A percentile compares a stretch with the other conserved stretches of the same genome.
These are phyloP conservation scores for Galemys pyrenaicus DNA, from an alignment of 2,113 vertebrate genomes.

Conservation along the genomic window DNA sequence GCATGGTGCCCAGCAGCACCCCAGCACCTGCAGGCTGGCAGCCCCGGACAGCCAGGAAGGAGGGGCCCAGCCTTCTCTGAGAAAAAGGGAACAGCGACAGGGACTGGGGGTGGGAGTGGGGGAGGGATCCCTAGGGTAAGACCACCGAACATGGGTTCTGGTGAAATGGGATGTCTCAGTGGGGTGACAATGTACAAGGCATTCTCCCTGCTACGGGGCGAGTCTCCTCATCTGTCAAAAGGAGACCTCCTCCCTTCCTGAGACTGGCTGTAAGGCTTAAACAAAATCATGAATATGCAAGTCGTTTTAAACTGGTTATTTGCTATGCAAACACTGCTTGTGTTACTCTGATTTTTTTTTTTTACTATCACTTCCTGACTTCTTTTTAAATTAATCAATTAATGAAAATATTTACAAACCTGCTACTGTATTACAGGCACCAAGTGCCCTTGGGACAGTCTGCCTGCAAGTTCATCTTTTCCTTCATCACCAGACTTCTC, in stretches of 20 bases:
- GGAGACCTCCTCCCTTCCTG: background rate
- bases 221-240: background rate
- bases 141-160: background rate
- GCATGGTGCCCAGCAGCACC: background rate
- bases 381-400: constrained; percentile 58
- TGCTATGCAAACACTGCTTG: constrained; percentile 24
- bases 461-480: background rate
- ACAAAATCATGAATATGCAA: background rate
- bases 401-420: constrained; percentile 52
- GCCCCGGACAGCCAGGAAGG: background rate
- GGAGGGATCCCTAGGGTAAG: background rate
- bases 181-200: background rate
- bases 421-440: background rate
- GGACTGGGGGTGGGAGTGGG: background rate
- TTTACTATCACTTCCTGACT: constrained; percentile 52
- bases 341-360: constrained; percentile 53
- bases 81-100: background rate
- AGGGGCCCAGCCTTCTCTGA: background rate
- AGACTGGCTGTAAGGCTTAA: background rate
- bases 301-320: background rate
- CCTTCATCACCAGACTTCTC: background rate
- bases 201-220: background rate
- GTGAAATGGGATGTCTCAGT: background rate
- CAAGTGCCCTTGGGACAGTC: constrained; percentile 2
- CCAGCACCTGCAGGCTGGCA: background rate